phyloP scores from a whole-genome alignment of 1,140 invertebrate genomes.

The Pteromalus puparum region DNA sequence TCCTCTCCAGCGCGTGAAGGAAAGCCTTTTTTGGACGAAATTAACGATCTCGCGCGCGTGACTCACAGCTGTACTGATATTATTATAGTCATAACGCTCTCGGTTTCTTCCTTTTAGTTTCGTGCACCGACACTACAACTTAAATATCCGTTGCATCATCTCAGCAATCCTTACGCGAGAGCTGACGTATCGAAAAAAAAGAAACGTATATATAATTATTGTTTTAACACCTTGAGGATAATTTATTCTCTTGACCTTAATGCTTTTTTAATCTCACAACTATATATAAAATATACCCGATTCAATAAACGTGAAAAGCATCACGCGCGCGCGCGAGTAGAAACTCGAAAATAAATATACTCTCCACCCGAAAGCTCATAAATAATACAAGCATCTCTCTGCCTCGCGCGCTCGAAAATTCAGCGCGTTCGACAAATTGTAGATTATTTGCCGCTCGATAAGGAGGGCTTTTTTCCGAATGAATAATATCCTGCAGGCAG shows the following conservation, averaged over 20 bases:
- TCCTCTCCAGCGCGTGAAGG: not conserved
- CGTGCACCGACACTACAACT: too few species aligned
- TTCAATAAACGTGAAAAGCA: too few species aligned
- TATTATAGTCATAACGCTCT: not conserved
- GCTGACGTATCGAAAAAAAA: too few species aligned
- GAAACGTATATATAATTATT: too few species aligned
- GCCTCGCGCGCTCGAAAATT: not conserved
- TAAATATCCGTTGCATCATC: not conserved
- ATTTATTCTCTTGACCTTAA: too few species aligned
- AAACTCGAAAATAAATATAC: not conserved
- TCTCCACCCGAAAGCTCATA: constrained; percentile 4
- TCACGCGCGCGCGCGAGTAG: too few species aligned
- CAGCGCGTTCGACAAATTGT: constrained; percentile 37
- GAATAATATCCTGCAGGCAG: constrained; percentile 17
- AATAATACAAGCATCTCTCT: constrained; percentile 14
- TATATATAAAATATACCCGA: too few species aligned
- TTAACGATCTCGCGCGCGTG: constrained; percentile 27
- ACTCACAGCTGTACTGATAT: constrained; percentile 10
- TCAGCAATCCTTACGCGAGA: too few species aligned
- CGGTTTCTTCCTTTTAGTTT: not conserved
- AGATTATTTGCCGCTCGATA: constrained; percentile 9
- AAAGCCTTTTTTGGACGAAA: constrained; percentile 46
- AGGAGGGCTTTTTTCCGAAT: not conserved
- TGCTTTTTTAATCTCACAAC: too few species aligned
- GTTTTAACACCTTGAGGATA: too few species aligned